Evolutionary conservation across 2,888 invertebrate genomes (phyloP).

Genomic region (Uloborus plumipes): DNA sequence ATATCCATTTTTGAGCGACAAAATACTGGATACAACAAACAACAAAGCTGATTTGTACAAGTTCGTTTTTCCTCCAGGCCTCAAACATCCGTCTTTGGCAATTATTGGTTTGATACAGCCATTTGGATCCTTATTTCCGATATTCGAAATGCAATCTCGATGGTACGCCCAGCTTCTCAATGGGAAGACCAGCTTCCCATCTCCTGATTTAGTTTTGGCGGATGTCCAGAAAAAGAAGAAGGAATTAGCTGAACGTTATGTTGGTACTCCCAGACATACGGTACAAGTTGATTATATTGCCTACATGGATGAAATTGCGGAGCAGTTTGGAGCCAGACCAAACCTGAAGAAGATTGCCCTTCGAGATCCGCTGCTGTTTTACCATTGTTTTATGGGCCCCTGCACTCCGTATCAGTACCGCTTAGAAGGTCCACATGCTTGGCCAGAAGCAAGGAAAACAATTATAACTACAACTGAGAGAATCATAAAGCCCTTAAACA

Average conservation of each 20-base stretch:
- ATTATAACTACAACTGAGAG: constrained; percentile 69
- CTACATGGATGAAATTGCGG: constrained; percentile 73
- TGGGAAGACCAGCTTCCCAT: constrained; percentile 77
- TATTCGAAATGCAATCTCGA: constrained; percentile 85
- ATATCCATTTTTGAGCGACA: constrained; percentile 59
- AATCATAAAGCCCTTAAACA: constrained; percentile 62
- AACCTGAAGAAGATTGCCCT: constrained; percentile 69
- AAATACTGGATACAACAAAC: constrained; percentile 38
- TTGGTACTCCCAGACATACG: constrained; percentile 76
- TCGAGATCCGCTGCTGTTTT: constrained; percentile 67
- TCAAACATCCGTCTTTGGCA: constrained; percentile 84
- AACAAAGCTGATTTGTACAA: constrained; percentile 61
- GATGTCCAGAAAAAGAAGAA: constrained; percentile 76
- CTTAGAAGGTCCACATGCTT: constrained; percentile 71
- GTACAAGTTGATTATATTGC: constrained; percentile 52
- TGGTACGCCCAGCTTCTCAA: constrained; percentile 73
- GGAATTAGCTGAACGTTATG: constrained; percentile 81
- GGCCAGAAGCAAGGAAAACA: constrained; percentile 72
- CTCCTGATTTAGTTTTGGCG: constrained; percentile 76
- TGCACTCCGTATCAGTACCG: constrained; percentile 71
- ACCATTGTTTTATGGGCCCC: constrained; percentile 69
- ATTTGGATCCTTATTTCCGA: constrained; percentile 83
- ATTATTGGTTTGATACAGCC: constrained; percentile 86
- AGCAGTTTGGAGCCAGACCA: constrained; percentile 71
- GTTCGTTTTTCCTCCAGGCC: constrained; percentile 73